These are phyloP conservation scores for Trinectes maculatus DNA, from an alignment of 2,113 vertebrate genomes.

Conservation along the genomic window DNA sequence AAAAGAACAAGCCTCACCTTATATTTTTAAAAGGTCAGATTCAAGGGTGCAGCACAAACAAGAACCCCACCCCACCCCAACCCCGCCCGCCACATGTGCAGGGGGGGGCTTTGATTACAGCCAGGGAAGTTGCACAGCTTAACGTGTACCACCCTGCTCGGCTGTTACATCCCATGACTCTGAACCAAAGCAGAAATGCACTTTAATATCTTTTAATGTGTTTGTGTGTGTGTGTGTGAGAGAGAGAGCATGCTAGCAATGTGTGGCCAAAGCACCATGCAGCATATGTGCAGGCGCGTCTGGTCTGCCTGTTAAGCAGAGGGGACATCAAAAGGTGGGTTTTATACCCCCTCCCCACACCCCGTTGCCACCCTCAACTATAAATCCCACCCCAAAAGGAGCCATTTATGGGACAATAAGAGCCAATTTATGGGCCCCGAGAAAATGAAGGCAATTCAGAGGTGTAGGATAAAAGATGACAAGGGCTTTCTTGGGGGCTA, in stretches of 20 bases:
- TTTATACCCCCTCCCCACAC: conserved; percentile 47
- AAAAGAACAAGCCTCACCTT: background rate
- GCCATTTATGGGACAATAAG: conserved; percentile 79
- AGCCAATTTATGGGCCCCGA: conserved; percentile 71
- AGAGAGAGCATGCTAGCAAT: conserved; percentile 55
- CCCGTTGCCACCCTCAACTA: conserved; percentile 61
- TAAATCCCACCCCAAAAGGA: conserved; percentile 78
- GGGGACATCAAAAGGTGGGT: conserved; percentile 74
- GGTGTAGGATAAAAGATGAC: conserved; percentile 78
- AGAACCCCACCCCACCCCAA: conserved; percentile 62
- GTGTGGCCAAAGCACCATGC: conserved; percentile 58
- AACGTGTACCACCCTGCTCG: conserved; percentile 62
- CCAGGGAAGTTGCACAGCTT: conserved; percentile 68
- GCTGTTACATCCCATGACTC: conserved; percentile 70
- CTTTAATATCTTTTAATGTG: conserved; percentile 76
- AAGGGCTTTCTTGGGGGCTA: conserved; percentile 55
- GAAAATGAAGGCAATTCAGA: conserved; percentile 77
- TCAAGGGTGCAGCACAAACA: conserved; percentile 47
- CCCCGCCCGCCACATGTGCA: too few relatives aligned
- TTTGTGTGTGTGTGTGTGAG: conserved; percentile 54
- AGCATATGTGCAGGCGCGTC: conserved; percentile 66
- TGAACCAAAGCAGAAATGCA: conserved; percentile 74
- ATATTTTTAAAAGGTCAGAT: conserved; percentile 58
- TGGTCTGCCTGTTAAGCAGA: conserved; percentile 63
- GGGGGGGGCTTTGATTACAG: conserved; percentile 68